Conservation (phyloP, 2,797 vertebrate genomes). For the Pangasius sanitwongsei region DNA sequence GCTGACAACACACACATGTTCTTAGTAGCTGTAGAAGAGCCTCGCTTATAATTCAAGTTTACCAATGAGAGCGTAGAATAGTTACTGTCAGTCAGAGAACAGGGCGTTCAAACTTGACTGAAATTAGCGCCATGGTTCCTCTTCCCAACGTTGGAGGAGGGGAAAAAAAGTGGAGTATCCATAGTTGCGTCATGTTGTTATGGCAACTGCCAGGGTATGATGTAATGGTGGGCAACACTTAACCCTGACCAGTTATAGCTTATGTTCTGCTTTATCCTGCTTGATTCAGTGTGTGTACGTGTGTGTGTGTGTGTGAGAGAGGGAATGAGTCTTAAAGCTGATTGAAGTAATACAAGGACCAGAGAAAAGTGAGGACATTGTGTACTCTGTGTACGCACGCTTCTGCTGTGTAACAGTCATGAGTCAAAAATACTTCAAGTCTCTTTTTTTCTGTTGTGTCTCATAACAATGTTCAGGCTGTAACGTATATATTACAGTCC, state of each 20-base stretch:
- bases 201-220: constrained; percentile 67
- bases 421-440: constrained; percentile 18
- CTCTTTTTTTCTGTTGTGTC: constrained; percentile 2
- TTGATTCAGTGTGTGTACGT: constrained; percentile 27
- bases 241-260: constrained; percentile 66
- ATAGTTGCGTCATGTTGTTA: constrained; percentile 68
- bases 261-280: constrained; percentile 61
- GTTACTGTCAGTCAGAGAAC: constrained; percentile 32
- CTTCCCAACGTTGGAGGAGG: constrained; percentile 33
- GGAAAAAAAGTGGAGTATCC: constrained; percentile 48
- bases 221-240: constrained; percentile 75
- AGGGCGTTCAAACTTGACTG: constrained; percentile 39
- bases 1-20: not conserved
- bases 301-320: not conserved
- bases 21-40: not conserved
- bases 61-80: not conserved
- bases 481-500: not conserved
- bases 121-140: constrained; percentile 38
- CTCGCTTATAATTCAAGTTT: not conserved
- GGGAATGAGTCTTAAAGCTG: constrained; percentile 31
- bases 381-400: constrained; percentile 22
- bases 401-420: constrained; percentile 18
- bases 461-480: not conserved
- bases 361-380: constrained; percentile 42
- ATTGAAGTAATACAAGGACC: constrained; percentile 51